Evolutionary conservation across 2,113 vertebrate genomes (phyloP).

Genomic region (Nothobranchius kuhntae): DNA sequence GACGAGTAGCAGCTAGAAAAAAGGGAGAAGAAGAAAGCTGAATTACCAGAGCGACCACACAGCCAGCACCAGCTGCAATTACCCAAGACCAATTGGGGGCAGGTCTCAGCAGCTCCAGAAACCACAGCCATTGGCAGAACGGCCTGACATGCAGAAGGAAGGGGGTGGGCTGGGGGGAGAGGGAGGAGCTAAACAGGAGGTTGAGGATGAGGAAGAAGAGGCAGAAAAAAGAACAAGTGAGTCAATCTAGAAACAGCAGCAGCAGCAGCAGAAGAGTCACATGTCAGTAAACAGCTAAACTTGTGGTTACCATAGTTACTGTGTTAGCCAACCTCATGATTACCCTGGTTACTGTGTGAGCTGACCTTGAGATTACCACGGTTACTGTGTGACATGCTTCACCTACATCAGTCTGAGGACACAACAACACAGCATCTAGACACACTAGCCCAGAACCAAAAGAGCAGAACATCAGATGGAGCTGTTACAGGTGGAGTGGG

Average conservation of each 20-base stretch:
- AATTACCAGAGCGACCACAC: conserved; percentile 83
- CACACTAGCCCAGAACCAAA: neutral
- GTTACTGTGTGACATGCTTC: neutral
- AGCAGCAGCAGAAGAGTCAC: conserved; percentile 11
- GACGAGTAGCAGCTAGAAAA: conserved; percentile 18
- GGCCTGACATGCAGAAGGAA: conserved; percentile 84
- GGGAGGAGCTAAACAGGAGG: conserved; percentile 40
- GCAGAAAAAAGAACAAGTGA: conserved; percentile 49
- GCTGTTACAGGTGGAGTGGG: no score
- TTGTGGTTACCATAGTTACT: neutral
- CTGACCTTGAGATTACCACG: neutral
- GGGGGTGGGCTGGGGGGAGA: conserved; percentile 35
- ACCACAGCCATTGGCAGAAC: conserved; percentile 83
- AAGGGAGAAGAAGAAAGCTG: conserved; percentile 54
- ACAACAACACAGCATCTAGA: neutral
- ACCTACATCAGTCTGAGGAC: neutral
- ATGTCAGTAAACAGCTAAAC: neutral
- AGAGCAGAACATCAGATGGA: neutral
- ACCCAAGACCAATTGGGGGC: conserved; percentile 49
- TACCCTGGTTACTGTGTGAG: neutral
- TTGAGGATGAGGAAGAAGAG: conserved; percentile 13
- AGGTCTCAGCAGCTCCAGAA: conserved; percentile 77
- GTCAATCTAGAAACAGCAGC: conserved; percentile 13
- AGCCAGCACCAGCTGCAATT: conserved; percentile 67
- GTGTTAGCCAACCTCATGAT: no score